These are phyloP conservation scores for Dendrocincla fuliginosa DNA, from an alignment of 2,797 vertebrate genomes.

Conservation along the genomic window DNA sequence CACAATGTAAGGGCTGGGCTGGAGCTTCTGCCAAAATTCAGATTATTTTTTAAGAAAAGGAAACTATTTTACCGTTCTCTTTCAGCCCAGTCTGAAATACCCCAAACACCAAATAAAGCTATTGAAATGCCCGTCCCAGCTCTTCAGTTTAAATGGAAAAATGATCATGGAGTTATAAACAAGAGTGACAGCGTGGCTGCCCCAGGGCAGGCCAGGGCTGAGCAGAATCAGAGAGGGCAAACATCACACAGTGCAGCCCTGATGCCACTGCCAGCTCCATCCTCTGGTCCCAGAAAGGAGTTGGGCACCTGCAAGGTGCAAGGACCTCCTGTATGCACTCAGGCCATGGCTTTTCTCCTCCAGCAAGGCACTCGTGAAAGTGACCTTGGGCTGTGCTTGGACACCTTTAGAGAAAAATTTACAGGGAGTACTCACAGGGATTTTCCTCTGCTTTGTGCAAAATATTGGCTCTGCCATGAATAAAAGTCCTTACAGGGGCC, in stretches of 20 bases:
- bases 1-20: neutral
- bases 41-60: neutral
- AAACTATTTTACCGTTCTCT: neutral
- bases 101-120: neutral
- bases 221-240: neutral
- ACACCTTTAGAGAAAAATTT: neutral
- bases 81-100: neutral
- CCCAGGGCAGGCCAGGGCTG: neutral
- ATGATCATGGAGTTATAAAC: neutral
- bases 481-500: neutral
- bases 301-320: neutral
- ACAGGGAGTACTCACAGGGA: neutral
- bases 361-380: fast-evolving
- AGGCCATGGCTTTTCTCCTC: neutral
- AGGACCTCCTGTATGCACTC: neutral
- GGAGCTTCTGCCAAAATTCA: neutral
- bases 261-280: neutral
- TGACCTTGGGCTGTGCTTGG: neutral
- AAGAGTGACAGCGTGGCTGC: neutral
- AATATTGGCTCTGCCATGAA: neutral
- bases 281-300: neutral
- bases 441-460: neutral
- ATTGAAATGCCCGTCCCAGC: neutral
- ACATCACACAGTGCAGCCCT: fast-evolving
- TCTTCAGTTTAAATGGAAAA: neutral